Base-by-base conservation (phyloP, 1,140 invertebrate genomes). In the Drosophila elegans region DNA sequence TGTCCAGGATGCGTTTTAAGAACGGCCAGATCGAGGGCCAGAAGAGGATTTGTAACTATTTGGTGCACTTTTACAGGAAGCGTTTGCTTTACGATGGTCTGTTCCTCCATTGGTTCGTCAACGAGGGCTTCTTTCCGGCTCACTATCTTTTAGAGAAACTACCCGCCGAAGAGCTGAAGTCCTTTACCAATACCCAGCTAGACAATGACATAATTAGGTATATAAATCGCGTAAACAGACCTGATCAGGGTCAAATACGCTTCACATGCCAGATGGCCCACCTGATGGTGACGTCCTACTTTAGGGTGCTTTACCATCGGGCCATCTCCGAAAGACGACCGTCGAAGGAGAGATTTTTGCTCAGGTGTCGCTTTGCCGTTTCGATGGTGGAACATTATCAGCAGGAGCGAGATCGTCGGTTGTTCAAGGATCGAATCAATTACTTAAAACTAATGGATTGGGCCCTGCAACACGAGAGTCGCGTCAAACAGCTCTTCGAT, bases 271-370 rank as follows among this genome's bases (percentile, higher is more conserved):
- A 10, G 4, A 67, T 54, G 41, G 69, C 54, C n/a, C 41, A 54
- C 12, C 46, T 60, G 1, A 73, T 73, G 69, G n/a, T 73, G 0
- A 48, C 29, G 3, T 16, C 39, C 9, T 73, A 67, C 16, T 67
- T 57, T 1, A 12, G 48, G 0, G 27, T 60, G 1, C 54, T 73
- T 0, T 3, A 21, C 4, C 10, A 42, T 0, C 34, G 51, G 1
- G 54, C 63, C 13, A 42, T 1, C 0, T 36, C 32, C 12, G 2
- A 7, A 1, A 3, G 7, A 1, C 7, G n/a, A 13, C 29, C 9
- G 0, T 3, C 34, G 1, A 4, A 36, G 10, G 10, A 52, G 2
- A 12, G 55, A 6, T 41, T 3, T 1, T 10, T 73, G 27, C 6
- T 73, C 2, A 29, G 69, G 0, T 41, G 34, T 1, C 69, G 63